A percentile compares a stretch with the other conserved stretches of the same genome.
phyloP scores from a whole-genome alignment of 2,797 vertebrate species.

The Periophthalmus magnuspinnatus region DNA sequence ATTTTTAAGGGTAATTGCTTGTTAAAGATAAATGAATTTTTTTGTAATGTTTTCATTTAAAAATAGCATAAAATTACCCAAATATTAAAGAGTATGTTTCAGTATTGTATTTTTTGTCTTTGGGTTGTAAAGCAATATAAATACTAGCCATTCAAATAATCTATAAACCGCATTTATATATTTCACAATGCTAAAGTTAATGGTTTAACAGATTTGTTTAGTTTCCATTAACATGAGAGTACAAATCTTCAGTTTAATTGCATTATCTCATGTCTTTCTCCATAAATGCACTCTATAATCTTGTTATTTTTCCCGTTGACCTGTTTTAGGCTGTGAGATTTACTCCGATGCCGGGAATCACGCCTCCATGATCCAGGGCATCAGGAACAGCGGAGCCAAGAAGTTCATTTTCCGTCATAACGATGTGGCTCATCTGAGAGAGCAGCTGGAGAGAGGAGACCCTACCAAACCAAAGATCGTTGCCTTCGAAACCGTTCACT shows the following conservation, averaged over 20 bases:
- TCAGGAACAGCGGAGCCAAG: constrained; percentile 88
- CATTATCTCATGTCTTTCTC: neutral
- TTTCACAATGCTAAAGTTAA: too few relatives aligned
- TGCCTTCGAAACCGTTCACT: constrained; percentile 93
- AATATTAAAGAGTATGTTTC: neutral
- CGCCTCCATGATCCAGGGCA: constrained; percentile 93
- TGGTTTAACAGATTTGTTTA: too few relatives aligned
- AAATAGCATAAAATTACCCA: too few relatives aligned
- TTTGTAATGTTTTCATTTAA: too few relatives aligned
- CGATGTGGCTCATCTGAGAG: constrained; percentile 80
- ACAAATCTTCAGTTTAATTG: neutral
- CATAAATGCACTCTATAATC: neutral
- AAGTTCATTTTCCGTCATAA: constrained; percentile 94
- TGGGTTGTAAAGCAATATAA: neutral
- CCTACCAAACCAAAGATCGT: constrained; percentile 88
- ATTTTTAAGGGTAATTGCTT: neutral
- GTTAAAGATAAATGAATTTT: too few relatives aligned
- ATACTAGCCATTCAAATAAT: too few relatives aligned
- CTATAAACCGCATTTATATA: too few relatives aligned
- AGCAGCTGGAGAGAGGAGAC: constrained; percentile 83
- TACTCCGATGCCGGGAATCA: constrained; percentile 93
- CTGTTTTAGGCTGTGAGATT: constrained; percentile 85
- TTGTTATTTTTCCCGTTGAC: neutral
- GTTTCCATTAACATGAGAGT: too few relatives aligned
- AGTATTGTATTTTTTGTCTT: neutral